Evolutionary conservation across 2,113 vertebrate genomes (phyloP), one percentile per base, ranked within the genome.

Genomic region (Stictonetta naevosa): DNA sequence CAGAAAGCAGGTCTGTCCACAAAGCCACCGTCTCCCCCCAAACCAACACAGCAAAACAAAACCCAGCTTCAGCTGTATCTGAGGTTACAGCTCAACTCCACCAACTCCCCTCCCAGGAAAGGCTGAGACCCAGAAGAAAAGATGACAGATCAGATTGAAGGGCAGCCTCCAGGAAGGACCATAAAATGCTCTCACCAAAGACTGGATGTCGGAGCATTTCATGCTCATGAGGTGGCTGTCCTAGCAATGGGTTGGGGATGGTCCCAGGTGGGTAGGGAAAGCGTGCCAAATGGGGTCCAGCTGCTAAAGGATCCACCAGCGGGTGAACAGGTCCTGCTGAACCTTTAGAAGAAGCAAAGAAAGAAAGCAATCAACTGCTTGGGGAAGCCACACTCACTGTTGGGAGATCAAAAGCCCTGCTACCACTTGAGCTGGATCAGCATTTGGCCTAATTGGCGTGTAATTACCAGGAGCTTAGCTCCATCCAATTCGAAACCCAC

Each of bases 141-240:
- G 13, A 4, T 1, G 13, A 21, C 17, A 10, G 15, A 17, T 59
- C 23, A 77, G 11, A 26, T 13, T 58, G 69, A 48, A 60, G 63
- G 42, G 9, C 64, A 56, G 2, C 4, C 68, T 55, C 5, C 0
- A 2, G 11, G 25, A 17, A 91, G 77, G n/a, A 42, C 38, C 21
- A 6, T 4, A 5, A 28, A 78, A 33, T 25, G 23, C 60, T 96
- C 98, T 97, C 97, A 99, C 99, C 99, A 20, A 99, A 99, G 69
- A 99, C 98, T 5, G 99, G 99, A 95, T 99, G 99, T 87, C 99
- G 98, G 53, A 99, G 99, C 99, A 99, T 99, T 98, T 99, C 99
- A 62, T 99, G 99, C 97, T 99, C 99, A 0, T 99, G 99, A n/a
- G 98, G 99, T 6, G 98, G 98, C 96, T 99, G 99, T 73, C 98